These are phyloP conservation scores for Acanthurus leucopareius DNA, from an alignment of 2,797 vertebrate species.

Conservation along the genomic window DNA sequence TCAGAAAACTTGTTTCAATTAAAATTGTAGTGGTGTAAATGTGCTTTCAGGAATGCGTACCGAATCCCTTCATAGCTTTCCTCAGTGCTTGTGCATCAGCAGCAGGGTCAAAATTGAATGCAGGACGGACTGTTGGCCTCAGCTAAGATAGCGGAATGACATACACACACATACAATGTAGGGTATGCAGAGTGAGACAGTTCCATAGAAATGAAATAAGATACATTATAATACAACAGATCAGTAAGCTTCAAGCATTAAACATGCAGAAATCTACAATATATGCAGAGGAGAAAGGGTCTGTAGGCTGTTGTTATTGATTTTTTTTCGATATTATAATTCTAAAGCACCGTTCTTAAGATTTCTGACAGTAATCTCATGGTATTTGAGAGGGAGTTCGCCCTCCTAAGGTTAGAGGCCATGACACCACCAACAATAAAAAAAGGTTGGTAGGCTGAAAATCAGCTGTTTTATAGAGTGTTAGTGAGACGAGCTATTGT, in stretches of 20 bases:
- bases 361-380: conserved; percentile 41
- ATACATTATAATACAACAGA: not conserved
- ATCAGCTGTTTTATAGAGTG: conserved; percentile 27
- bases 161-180: conserved; percentile 8
- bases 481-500: conserved; percentile 67
- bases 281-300: conserved; percentile 37
- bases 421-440: conserved; percentile 46
- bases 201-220: not conserved
- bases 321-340: not conserved
- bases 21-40: not conserved
- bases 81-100: conserved; percentile 93
- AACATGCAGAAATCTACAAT: conserved; percentile 43
- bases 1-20: not conserved
- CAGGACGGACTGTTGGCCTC: conserved; percentile 88
- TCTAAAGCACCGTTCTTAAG: conserved; percentile 15
- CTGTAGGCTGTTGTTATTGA: conserved; percentile 9
- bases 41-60: conserved; percentile 77
- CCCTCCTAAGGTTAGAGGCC: conserved; percentile 56
- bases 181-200: not conserved
- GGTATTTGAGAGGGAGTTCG: conserved; percentile 47
- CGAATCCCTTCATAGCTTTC: conserved; percentile 98
- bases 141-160: conserved; percentile 79
- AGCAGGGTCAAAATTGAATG: conserved; percentile 85
- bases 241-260: conserved; percentile 15
- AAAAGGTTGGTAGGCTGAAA: conserved; percentile 50